Evolutionary conservation across 2,888 invertebrate genomes (phyloP), one percentile per base, ranked within the genome.

Genomic region (Metellina segmentata): DNA sequence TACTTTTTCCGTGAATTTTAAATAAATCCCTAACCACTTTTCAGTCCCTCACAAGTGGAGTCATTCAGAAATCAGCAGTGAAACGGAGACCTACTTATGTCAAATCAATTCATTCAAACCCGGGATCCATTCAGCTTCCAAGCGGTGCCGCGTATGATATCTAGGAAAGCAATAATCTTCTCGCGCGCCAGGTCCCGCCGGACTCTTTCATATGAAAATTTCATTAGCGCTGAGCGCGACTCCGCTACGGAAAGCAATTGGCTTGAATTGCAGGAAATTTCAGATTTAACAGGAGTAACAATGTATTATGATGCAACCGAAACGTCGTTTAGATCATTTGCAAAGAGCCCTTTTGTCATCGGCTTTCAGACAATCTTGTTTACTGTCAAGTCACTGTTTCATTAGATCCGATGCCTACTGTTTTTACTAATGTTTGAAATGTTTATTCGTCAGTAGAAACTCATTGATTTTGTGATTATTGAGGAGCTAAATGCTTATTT

Each of bases 121-220:
- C 51, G 48, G 74, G 49, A 53, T 83, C 82, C 72, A 86, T 86
- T 86, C 71, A 86, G 52, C 9, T 53, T 81, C n/a, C 77, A 86
- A 52, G 52, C 75, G 69, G 69, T 72, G 69, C 61, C 75, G 71
- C 90, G 75, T 74, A 70, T 87, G 85, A 82, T 87, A 87, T 87
- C 69, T 71, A 20, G 78, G 72, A 72, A 34, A 79, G 87, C 79
- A 91, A 87, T 87, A 71, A 90, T 85, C 87, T 87, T 81, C 72
- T 77, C 19, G 13, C 16, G 53, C 53, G 78, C 20, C 69, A 61
- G 83, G 51, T 78, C 89, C 88, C 72, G 8, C n/a, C 79, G 75
- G 79, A 79, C 85, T 85, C 88, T 92, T 90, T 92, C 91, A 92
- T 92, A 92, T 92, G 91, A 92, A 92, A 89, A 92, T 92, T 92